Base-by-base conservation (phyloP, 2,797 vertebrate genomes). In the Lepilemur septentrionalis region DNA sequence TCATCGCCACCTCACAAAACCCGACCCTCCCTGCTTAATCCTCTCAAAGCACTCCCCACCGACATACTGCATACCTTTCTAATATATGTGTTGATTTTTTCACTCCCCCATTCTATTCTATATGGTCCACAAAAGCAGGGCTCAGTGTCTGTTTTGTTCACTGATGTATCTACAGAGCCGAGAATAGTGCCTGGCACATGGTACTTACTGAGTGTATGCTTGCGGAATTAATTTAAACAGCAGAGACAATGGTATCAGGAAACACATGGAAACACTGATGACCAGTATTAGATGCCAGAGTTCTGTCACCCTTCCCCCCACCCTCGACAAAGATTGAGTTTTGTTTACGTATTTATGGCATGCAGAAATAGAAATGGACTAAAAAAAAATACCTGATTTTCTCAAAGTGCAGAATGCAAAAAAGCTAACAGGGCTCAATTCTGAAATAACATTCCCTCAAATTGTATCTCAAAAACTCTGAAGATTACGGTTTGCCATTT, bases 211-310 rank as follows among this genome's bases (percentile, higher is more conserved):
- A 92, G 80, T 0, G 3, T n/a, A 73, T 52, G 50, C n/a, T 84
- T 92, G 80, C 72, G 35, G 38, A 84, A 82, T 87, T 85, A 85
- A 75, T 89, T 94, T 91, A 94, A 89, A 48, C 3, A 88, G 30
- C 84, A 95, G 38, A 84, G 76, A 94, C 95, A 87, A 76, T 28
- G n/a, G 75, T 41, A 80, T 92, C 84, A 78, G 84, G 90, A 93
- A 96, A 88, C 89, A 91, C 65, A 82, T 35, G 63, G 92, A 79
- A 94, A 83, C 75, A 73, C 50, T 81, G 46, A 86, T 25, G 63
- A 61, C 41, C 43, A 55, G 43, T 8, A 63, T 35, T 72, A 91
- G 65, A 73, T 63, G 86, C 52, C 79, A 80, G 75, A 52, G 88
- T 75, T 95, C 52, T 32, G 69, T 23, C 20, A 22, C 43, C 23